These are phyloP conservation scores for Lagorchestes hirsutus DNA, from an alignment of 2,797 vertebrate genomes.

Conservation along the genomic window DNA sequence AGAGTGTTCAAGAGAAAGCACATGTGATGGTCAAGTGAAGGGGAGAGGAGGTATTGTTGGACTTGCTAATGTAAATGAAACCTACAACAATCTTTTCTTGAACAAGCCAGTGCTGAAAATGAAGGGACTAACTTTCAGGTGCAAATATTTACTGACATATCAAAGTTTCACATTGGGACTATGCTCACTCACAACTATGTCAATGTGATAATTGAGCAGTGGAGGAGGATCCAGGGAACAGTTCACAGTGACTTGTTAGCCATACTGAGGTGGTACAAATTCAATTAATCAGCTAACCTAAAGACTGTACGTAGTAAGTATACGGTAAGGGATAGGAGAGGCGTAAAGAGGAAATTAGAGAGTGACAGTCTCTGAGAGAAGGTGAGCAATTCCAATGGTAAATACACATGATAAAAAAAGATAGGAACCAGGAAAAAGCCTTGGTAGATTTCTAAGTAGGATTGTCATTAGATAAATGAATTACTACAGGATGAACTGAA, in stretches of 20 bases:
- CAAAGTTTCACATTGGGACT: neutral
- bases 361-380: neutral
- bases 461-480: neutral
- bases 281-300: neutral
- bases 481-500: neutral
- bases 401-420: neutral
- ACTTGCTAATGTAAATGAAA: neutral
- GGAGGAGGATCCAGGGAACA: neutral
- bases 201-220: neutral
- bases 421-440: neutral
- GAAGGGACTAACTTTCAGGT: neutral
- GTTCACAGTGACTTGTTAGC: neutral
- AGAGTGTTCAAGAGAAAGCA: neutral
- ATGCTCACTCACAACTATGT: neutral
- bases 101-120: neutral
- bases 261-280: neutral
- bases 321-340: neutral
- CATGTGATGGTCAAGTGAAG: neutral
- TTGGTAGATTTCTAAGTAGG: neutral
- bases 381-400: neutral
- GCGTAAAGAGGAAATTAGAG: neutral
- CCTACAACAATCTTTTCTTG: neutral
- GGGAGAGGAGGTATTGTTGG: neutral
- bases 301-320: neutral
- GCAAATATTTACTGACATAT: neutral